phyloP scores from a whole-genome alignment of 1,140 invertebrate species.

The Manduca sexta region DNA sequence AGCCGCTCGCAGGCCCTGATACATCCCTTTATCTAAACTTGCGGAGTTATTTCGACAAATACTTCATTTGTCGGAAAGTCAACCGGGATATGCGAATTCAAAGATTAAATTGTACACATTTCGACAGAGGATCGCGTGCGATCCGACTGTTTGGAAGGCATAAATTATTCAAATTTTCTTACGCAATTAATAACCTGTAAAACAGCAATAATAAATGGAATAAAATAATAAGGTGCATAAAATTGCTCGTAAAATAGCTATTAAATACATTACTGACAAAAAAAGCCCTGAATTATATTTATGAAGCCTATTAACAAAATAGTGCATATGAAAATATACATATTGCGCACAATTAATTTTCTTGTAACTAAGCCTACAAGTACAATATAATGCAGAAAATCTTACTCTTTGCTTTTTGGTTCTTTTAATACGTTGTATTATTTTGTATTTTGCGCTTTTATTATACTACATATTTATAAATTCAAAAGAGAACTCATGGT shows the following conservation, averaged over 20 bases:
- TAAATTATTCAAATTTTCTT: constrained; percentile 3
- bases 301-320: too few relatives aligned
- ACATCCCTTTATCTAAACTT: constrained; percentile 36
- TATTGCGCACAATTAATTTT: too few relatives aligned
- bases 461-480: too few relatives aligned
- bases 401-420: too few relatives aligned
- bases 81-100: constrained; percentile 21
- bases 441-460: too few relatives aligned
- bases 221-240: neutral
- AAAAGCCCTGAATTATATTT: too few relatives aligned
- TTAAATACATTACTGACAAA: too few relatives aligned
- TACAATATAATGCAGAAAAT: too few relatives aligned
- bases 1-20: constrained; percentile 27
- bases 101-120: constrained; percentile 23
- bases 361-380: too few relatives aligned
- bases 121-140: constrained; percentile 12
- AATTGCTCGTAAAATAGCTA: neutral
- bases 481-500: too few relatives aligned
- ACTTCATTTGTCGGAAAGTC: constrained; percentile 29
- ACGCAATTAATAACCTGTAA: constrained; percentile 8
- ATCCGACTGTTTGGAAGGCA: neutral
- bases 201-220: neutral
- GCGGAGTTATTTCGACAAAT: constrained; percentile 34
- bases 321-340: too few relatives aligned
- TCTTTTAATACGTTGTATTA: too few relatives aligned